Evolutionary conservation across 2,888 invertebrate genomes (phyloP), one percentile per base, ranked within the genome.

Genomic region (Brachycybe producta): DNA sequence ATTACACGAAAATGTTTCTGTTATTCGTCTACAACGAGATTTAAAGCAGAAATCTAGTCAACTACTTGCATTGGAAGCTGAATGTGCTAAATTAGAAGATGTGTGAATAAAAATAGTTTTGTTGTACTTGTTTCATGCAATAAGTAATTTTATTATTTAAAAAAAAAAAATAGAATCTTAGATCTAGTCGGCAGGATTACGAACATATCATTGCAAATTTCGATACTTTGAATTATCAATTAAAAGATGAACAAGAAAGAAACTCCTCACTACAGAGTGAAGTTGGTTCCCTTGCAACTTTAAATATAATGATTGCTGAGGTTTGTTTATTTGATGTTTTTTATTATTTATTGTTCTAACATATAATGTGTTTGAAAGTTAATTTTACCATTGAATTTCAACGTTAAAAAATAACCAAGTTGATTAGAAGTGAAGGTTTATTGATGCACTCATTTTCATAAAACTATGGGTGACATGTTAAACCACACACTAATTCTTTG

Each of bases 1-100:
- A 53, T 61, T 68, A 5, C 66, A 68, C 57, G 69, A 69, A 54
- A 69, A 69, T 52, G 64, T 68, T 49, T 67, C 68, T 55, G 57
- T 67, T 57, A 68, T 69, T 44, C 63, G 65, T 38, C 58, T 69
- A 44, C 66, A 68, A 57, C 53, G 68, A 41, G 67, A 68, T 50
- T 59, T 68, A 19, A 67, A 67, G 54, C 67, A 67, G 49, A 68
- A 67, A 54, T 61, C 63, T 23, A 63, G 64, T 8, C 62, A 65
- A 52, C 55, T 65, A 27, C 55, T 61, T 7, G 60, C 59, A 46
- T 53, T 68, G 21, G 64, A 67, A 52, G 61, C 64, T 21, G 65
- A 66, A 57, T 67, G 62, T 57, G 54, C 58, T 35, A 59, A 61
- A 38, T 53, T 67, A 44, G 65, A 67, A 53, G 64, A 67, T 57